Percentiles rank a stretch among this genome's conserved stretches.
phyloP scores from a whole-genome alignment of 2,888 invertebrate genomes.

The Nipponacmea schrenckii region DNA sequence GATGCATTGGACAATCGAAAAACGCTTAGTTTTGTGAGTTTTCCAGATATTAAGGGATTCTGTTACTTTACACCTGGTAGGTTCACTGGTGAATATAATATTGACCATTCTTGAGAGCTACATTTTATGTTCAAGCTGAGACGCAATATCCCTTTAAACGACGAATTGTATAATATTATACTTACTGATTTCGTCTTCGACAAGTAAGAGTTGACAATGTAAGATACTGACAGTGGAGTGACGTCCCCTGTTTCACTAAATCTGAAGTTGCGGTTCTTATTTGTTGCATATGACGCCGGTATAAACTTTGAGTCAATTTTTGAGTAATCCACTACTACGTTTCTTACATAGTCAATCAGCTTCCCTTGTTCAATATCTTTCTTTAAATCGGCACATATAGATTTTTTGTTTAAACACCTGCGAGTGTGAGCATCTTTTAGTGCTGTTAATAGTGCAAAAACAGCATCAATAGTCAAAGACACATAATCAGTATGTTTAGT shows the following conservation, averaged over 20 bases:
- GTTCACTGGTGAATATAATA: no score
- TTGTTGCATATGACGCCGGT: constrained; percentile 32
- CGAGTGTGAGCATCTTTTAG: constrained; percentile 32
- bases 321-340: constrained; percentile 35
- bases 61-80: no score
- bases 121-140: no score
- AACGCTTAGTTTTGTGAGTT: no score
- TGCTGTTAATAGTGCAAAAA: constrained; percentile 47
- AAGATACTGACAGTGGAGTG: no score
- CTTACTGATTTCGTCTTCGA: no score
- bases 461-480: constrained; percentile 43
- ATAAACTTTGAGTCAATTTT: constrained; percentile 31
- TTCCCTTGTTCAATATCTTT: not conserved
- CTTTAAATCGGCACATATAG: constrained; percentile 18
- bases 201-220: no score
- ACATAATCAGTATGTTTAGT: constrained; percentile 35
- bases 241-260: constrained; percentile 39
- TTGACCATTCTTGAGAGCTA: no score
- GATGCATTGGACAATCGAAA: no score
- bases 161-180: no score
- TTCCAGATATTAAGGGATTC: no score
- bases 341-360: constrained; percentile 27
- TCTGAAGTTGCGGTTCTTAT: constrained; percentile 24
- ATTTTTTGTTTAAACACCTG: constrained; percentile 18
- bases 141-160: no score